Conservation (phyloP, 53 echinoderm and acorn worm species). For the Hippasteria phrygiana region DNA sequence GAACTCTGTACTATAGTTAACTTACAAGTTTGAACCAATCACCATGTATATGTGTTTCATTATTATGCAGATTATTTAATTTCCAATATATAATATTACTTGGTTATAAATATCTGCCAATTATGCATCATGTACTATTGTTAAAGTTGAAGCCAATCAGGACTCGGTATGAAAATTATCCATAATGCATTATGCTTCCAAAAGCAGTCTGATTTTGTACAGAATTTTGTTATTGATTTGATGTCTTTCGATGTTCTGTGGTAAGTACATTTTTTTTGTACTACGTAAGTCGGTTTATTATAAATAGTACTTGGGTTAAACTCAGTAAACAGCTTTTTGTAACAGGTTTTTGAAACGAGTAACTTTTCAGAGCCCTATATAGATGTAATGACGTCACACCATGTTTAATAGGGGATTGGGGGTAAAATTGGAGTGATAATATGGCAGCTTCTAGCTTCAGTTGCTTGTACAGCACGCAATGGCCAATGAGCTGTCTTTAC, state of each 20-base stretch:
- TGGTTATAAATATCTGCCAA: background rate
- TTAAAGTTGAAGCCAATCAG: background rate
- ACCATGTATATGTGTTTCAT: background rate
- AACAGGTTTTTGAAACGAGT: background rate
- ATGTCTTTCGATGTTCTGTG: constrained; percentile 32
- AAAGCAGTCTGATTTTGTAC: background rate
- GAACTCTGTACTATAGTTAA: background rate
- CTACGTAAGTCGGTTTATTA: background rate
- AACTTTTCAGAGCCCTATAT: no score
- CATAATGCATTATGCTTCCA: background rate
- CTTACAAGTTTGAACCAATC: background rate
- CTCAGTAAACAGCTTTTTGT: background rate
- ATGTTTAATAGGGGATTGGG: no score
- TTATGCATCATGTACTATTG: background rate
- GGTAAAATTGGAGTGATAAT: no score
- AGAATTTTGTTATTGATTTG: background rate
- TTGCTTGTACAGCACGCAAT: no score
- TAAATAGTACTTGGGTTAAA: constrained; percentile 8
- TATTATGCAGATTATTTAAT: background rate
- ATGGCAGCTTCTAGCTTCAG: no score
- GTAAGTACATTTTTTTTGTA: constrained; percentile 13
- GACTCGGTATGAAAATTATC: background rate
- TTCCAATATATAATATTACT: background rate
- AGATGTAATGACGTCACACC: no score
- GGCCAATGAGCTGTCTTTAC: no score